Base-by-base conservation (phyloP, 2,113 vertebrate species). In the Eidolon helvum region DNA sequence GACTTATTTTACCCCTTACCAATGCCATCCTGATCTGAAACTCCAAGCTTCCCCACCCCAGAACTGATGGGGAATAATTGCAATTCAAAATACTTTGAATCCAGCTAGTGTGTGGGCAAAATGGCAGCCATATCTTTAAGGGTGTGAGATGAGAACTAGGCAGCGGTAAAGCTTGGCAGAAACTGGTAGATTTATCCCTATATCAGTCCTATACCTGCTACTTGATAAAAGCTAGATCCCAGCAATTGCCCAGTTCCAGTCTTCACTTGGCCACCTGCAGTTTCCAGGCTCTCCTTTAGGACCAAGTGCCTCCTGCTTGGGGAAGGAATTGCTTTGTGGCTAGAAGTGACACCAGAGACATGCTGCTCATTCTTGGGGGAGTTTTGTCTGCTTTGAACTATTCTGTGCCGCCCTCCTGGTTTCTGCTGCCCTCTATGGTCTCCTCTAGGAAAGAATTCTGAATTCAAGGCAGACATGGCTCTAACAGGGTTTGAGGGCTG, bases 361-460 rank as follows among this genome's bases (percentile, higher is more conserved):
- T 22, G 19, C n/a, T 15, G 10, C 33, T 28, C 38, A 50, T 30
- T 24, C 9, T n/a, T 22, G 11, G 35, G 57, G 57, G 21, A 72
- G 38, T 33, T 28, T 24, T 35, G 0, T 78, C 78, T 83, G 8
- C 6, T 1, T 4, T 28, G 45, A 65, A 5, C 28, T 66, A 9
- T 59, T 43, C 33, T 53, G 11, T 61, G 26, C 33, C 45, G 38
- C 66, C 61, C 40, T 61, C 38, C 48, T 82, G 45, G 40, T 77
- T 85, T 92, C 87, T 87, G 35, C 82, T 78, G 74, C 57, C 55
- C 57, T 0, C 24, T 94, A 22, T 48, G 48, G 18, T 87, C 38
- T 57, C 88, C 40, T 72, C 80, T 55, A 59, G 57, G 35, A 82
- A 90, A 79, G 50, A 95, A 78, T n/a, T 86, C 68, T 22, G n/a